These are phyloP conservation scores for Herpetotheres cachinnans DNA, from an alignment of 2,113 vertebrate species.

Conservation along the genomic window DNA sequence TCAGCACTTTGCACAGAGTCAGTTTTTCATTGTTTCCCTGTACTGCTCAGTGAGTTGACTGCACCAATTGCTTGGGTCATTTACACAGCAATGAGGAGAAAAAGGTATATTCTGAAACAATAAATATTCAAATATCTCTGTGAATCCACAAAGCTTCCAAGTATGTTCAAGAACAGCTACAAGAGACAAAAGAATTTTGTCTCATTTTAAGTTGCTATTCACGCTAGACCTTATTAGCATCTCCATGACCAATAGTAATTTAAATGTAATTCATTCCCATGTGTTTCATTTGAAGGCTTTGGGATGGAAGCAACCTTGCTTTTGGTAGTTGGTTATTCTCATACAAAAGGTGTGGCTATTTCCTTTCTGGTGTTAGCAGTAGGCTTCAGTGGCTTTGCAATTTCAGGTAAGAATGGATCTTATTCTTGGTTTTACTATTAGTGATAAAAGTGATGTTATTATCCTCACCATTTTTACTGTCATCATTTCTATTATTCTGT, in stretches of 20 bases:
- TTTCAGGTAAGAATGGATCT: slow-evolving; percentile 85
- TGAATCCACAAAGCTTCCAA: neutral
- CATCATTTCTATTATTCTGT: neutral
- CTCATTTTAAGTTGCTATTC: neutral
- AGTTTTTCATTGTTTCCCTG: neutral
- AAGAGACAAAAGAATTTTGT: neutral
- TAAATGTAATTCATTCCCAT: neutral
- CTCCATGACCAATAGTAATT: neutral
- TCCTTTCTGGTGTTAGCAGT: slow-evolving; percentile 95
- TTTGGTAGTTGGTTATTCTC: slow-evolving; percentile 94
- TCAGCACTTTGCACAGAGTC: neutral
- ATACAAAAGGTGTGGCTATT: slow-evolving; percentile 91
- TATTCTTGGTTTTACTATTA: neutral
- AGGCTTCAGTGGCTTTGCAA: slow-evolving; percentile 97
- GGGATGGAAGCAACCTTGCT: slow-evolving; percentile 97
- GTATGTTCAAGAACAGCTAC: neutral
- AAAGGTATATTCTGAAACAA: neutral
- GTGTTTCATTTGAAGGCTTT: slow-evolving; percentile 81
- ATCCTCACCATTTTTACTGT: neutral
- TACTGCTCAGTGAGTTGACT: neutral
- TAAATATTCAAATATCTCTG: neutral
- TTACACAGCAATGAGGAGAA: neutral
- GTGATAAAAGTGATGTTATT: neutral
- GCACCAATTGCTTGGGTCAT: neutral
- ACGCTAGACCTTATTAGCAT: neutral